Conservation (phyloP, 2,113 vertebrate genomes). For the Pyrgilauda ruficollis region DNA sequence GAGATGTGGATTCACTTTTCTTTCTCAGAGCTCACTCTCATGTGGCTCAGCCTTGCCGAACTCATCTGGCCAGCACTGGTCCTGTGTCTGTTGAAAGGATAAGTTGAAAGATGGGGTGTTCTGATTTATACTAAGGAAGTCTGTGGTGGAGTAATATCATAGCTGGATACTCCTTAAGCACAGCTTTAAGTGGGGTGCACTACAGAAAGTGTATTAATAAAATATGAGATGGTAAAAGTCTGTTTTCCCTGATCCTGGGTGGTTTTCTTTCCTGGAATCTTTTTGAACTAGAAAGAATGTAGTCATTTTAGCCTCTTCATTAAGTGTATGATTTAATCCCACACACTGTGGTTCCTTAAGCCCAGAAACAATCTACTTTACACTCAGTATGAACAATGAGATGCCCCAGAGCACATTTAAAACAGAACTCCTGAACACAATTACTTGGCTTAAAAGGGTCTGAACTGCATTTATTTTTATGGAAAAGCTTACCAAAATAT, state of each 20-base stretch:
- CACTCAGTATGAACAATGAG: slow-evolving; percentile 36
- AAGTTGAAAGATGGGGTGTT: neutral
- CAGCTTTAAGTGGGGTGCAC: slow-evolving; percentile 3
- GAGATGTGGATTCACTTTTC: neutral
- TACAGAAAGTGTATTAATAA: slow-evolving; percentile 31
- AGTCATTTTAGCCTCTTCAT: slow-evolving; percentile 40
- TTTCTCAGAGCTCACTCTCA: neutral
- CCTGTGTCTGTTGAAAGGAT: neutral
- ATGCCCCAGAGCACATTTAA: slow-evolving; percentile 39
- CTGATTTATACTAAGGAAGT: slow-evolving; percentile 14
- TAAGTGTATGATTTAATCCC: slow-evolving; percentile 48
- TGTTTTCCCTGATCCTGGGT: slow-evolving; percentile 17
- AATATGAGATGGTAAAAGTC: slow-evolving; percentile 28
- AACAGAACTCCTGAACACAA: slow-evolving; percentile 31
- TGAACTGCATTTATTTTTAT: slow-evolving; percentile 15
- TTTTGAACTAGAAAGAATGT: slow-evolving; percentile 31
- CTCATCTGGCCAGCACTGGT: neutral
- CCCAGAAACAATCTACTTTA: slow-evolving; percentile 36
- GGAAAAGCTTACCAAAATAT: slow-evolving; percentile 18
- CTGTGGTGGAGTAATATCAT: neutral
- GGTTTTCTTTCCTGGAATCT: slow-evolving; percentile 51
- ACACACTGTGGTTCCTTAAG: neutral
- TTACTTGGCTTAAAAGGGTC: slow-evolving; percentile 26
- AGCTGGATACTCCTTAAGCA: neutral
- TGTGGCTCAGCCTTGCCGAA: neutral